Evolutionary conservation across 2,888 invertebrate species (phyloP), one percentile per base, ranked within the genome.

Genomic region (Oscheius myriophilus): DNA sequence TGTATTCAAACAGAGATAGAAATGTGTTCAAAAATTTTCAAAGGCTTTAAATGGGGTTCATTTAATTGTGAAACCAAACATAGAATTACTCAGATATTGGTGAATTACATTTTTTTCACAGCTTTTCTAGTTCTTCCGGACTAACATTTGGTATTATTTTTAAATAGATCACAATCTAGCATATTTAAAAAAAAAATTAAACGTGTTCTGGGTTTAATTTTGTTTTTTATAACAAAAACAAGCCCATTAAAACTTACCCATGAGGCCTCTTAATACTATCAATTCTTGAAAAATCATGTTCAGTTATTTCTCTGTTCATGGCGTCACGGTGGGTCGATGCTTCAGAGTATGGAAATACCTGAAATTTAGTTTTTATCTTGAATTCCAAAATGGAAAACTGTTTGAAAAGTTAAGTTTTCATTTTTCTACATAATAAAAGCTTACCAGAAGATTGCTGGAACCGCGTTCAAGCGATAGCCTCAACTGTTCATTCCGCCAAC

Each of bases 401-500:
- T n/a, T n/a, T n/a, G n/a, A 45, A 67, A 26, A 61, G 41, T n/a
- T 42, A 3, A 4, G 18, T 26, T 21, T 16, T 23, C 53, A 33
- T 33, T 33, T 33, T 33, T 33, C 9, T 33, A 33, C 3, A 33
- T 33, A 33, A 33, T 6, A 25, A 58, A 3, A 6, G 4, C 55
- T 57, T 18, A 71, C 71, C 42, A 78, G 41, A 26, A 76, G 67
- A 46, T 77, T 77, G 51, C 76, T 69, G 21, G 77, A 72, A 57
- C 76, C 75, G 1, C 80, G 78, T 65, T 83, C 81, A 62, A 84
- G 69, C 1, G 80, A 81, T 21, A 84, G 64, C 14, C 84, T 74
- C n/a, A 84, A 70, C 58, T 84, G 84, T 43, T 82, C 83, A 51
- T 84, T 84, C 21, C 79, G 70, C 84, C 84, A 84, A 63, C 76